Conservation (phyloP, 2,888 invertebrate species). For the Cheilosia vernalis region DNA sequence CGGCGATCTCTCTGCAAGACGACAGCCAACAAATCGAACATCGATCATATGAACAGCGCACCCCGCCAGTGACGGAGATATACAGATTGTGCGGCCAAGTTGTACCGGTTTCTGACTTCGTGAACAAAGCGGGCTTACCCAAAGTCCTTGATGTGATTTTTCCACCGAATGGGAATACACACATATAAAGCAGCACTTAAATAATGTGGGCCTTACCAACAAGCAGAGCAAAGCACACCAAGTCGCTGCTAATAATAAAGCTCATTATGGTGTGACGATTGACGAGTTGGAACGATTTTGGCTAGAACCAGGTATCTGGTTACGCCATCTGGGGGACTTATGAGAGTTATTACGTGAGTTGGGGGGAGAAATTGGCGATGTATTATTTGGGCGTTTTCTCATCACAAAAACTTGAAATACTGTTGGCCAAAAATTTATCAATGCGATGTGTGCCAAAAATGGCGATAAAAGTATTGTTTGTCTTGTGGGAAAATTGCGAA, state of each 20-base stretch:
- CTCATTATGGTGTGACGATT: slow-evolving; percentile 12
- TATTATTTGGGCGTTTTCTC: slow-evolving; percentile 47
- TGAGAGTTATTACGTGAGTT: slow-evolving; percentile 29
- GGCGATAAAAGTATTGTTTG: slow-evolving; percentile 5
- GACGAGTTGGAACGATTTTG: slow-evolving; percentile 36
- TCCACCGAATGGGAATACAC: slow-evolving; percentile 17
- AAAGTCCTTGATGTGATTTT: slow-evolving; percentile 63
- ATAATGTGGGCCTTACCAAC: slow-evolving; percentile 1
- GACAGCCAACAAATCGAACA: slow-evolving; percentile 66
- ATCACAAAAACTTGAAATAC: slow-evolving; percentile 3
- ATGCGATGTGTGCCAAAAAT: neutral
- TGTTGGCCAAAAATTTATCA: slow-evolving; percentile 36
- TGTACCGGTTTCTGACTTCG: slow-evolving; percentile 51
- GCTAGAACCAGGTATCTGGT: slow-evolving; percentile 44
- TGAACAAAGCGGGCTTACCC: slow-evolving; percentile 51
- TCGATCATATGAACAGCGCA: slow-evolving; percentile 49
- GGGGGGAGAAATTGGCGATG: neutral
- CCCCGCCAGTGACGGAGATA: neutral
- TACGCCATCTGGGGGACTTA: slow-evolving; percentile 41
- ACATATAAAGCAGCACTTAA: neutral
- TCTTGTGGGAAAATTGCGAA: slow-evolving; percentile 46
- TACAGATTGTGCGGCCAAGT: slow-evolving; percentile 19
- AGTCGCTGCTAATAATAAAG: slow-evolving; percentile 8
- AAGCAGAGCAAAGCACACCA: neutral
- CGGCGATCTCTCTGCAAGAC: slow-evolving; percentile 25